These are phyloP conservation scores for Phenacoccus solenopsis DNA, from an alignment of 1,140 invertebrate species.

Conservation along the genomic window DNA sequence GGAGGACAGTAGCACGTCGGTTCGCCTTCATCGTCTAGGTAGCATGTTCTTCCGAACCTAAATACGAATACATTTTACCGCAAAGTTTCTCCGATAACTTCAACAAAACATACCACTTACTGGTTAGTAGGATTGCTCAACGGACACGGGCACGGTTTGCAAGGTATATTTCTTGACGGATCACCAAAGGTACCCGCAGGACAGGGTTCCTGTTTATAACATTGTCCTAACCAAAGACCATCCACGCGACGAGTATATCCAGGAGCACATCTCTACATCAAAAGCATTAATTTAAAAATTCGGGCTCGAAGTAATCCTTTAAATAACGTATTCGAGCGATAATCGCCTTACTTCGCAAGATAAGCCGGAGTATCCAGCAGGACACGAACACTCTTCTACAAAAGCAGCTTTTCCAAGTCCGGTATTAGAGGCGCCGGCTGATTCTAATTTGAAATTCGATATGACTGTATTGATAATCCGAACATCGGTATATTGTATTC, in stretches of 20 bases:
- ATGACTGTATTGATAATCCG: conserved; percentile 49
- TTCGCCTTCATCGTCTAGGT: conserved; percentile 57
- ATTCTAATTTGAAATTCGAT: conserved; percentile 66
- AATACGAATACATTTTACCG: no score
- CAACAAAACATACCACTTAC: conserved; percentile 34
- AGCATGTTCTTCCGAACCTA: conserved; percentile 67
- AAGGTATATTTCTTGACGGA: conserved; percentile 61
- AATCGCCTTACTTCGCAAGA: conserved; percentile 63
- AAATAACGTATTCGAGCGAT: background rate
- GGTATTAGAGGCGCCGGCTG: conserved; percentile 52
- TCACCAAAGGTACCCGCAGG: conserved; percentile 76
- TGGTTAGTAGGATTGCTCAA: conserved; percentile 53
- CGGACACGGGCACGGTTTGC: conserved; percentile 83
- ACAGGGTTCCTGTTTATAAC: conserved; percentile 48
- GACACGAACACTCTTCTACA: conserved; percentile 81
- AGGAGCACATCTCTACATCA: conserved; percentile 54
- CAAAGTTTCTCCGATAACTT: no score
- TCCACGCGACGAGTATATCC: conserved; percentile 63
- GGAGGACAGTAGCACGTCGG: conserved; percentile 74
- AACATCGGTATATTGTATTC: background rate
- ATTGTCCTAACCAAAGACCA: conserved; percentile 66
- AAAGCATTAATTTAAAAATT: background rate
- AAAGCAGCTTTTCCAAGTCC: conserved; percentile 58
- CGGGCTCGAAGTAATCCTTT: background rate
- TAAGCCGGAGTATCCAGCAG: conserved; percentile 65